Conservation (phyloP, 2,888 invertebrate species). For the Reticulitermes lucifugus region DNA sequence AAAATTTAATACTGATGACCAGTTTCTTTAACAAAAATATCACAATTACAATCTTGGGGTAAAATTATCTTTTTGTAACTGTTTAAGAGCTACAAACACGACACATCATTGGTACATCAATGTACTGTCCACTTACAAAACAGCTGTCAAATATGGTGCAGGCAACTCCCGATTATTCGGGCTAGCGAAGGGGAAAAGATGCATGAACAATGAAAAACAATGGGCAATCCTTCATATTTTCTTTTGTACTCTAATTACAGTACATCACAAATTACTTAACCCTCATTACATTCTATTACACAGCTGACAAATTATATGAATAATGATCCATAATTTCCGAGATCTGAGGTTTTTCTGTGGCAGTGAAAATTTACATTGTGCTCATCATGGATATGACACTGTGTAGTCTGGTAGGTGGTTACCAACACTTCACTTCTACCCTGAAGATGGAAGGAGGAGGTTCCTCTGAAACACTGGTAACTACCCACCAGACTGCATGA, state of each 20-base stretch:
- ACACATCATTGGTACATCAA: neutral
- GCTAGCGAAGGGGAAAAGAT: neutral
- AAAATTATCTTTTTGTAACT: neutral
- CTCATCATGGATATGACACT: no score
- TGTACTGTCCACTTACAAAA: neutral
- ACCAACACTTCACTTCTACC: no score
- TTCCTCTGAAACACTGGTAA: no score
- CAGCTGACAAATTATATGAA: no score
- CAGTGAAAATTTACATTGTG: no score
- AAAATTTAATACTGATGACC: neutral
- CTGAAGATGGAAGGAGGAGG: no score
- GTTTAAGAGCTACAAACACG: neutral
- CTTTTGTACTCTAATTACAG: no score
- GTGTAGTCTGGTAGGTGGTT: no score
- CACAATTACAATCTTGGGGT: constrained; percentile 18
- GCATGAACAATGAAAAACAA: neutral
- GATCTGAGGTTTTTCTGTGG: no score
- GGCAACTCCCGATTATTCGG: no score
- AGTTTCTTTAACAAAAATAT: constrained; percentile 27
- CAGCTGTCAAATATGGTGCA: neutral
- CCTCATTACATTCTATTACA: neutral
- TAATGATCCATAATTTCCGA: no score
- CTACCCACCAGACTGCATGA: no score
- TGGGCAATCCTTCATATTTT: neutral
- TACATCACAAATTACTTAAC: neutral